Evolutionary conservation across 2,888 invertebrate species (phyloP).

Genomic region (Lycia hirtaria): DNA sequence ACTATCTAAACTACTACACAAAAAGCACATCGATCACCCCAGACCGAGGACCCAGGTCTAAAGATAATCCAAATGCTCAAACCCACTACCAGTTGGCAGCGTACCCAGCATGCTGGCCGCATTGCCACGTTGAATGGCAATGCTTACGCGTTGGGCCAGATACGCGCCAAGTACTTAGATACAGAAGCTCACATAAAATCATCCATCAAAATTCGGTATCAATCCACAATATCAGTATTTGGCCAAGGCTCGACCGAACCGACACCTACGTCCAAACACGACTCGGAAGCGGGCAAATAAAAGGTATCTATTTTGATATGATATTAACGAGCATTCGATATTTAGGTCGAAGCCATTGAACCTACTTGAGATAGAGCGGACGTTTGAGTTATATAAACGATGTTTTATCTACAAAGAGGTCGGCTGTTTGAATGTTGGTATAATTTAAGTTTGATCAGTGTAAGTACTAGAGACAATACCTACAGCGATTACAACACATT

Average conservation of each 20-base stretch:
- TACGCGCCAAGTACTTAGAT: background rate
- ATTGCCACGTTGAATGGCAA: too few species aligned
- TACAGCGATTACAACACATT: constrained; percentile 7
- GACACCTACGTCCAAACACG: constrained; percentile 36
- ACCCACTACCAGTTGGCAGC: too few species aligned
- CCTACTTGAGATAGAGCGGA: constrained; percentile 63
- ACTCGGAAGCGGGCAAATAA: constrained; percentile 53
- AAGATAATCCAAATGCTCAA: too few species aligned
- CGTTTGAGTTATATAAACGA: constrained; percentile 53
- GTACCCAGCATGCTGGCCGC: too few species aligned
- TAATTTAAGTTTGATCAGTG: constrained; percentile 24
- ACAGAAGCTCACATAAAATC: constrained; percentile 6
- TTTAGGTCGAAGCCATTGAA: constrained; percentile 69
- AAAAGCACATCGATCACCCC: too few species aligned
- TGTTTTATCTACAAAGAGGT: constrained; percentile 41
- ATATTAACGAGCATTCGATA: constrained; percentile 62
- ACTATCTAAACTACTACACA: too few species aligned
- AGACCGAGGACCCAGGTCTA: too few species aligned
- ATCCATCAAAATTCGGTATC: constrained; percentile 18
- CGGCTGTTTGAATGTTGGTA: constrained; percentile 26
- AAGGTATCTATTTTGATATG: constrained; percentile 52
- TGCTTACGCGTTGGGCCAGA: background rate
- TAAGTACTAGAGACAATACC: background rate
- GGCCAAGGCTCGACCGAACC: constrained; percentile 16
- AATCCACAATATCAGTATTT: constrained; percentile 26